Base-by-base conservation (phyloP, 2,113 vertebrate genomes). In the Silurus asotus region DNA sequence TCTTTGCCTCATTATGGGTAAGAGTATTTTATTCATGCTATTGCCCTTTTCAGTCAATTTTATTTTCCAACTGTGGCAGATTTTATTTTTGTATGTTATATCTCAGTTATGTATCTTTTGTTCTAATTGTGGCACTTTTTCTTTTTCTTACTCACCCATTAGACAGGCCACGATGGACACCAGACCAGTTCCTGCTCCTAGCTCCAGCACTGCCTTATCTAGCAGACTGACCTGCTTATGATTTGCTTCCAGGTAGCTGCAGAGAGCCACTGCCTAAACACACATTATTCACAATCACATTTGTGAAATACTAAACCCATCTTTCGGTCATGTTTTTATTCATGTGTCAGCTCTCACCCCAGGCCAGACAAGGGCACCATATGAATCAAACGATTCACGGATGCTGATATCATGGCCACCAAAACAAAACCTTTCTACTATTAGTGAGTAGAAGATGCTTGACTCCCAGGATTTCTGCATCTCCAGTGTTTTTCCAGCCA, bases 131-230 rank as follows among this genome's bases (percentile, higher is more conserved):
- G 23, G 2, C 53, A 58, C 53, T 59, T 59, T 59, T 2, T 59
- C 15, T 79, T n/a, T n/a, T n/a, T 77, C 6, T 86, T 14, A 82
- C 90, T 90, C 77, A 95, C 95, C 95, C 0, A 95, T 92, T 87
- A 95, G 89, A 88, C 93, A 92, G 67, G 89, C 82, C 88, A 95
- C 91, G 59, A 92, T 90, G 56, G 94, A 94, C 83, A 94, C 88
- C 59, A 99, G 92, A 9, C 97, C 98, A 75, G 97, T 98, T 89
- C 97, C 98, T 70, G 97, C 97, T 53, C 98, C 97, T 3, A 99
- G 93, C 94, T 99, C 98, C 83, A 99, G 92, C 65, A 98, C 93
- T 1, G 96, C 95, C 85, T 98, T 97, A 88, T 96, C 96, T 93
- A 92, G 94, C 87, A 99, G 91, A 89, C 93, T 94, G 87, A 97